Evolutionary conservation across 2,888 invertebrate species (phyloP), one percentile per base, ranked within the genome.

Genomic region (Luperina testacea): DNA sequence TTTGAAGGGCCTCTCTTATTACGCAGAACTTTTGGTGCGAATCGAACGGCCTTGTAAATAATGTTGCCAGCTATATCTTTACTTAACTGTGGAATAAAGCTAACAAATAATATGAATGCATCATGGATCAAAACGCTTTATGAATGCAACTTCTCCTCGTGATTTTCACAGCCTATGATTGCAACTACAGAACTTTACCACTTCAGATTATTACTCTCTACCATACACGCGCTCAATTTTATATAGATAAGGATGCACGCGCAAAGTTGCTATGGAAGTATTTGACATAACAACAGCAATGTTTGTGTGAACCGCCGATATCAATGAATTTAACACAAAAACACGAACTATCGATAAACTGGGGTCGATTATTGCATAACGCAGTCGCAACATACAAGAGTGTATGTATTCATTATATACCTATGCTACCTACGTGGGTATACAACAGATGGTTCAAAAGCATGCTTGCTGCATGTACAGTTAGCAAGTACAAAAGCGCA

Each of bases 281-380:
- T 68, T 79, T 76, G 74, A 80, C 48, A 74, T 83, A 75, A 77
- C 83, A 82, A 83, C 83, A 79, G 72, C 20, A 67, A 57, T 74
- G 74, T 74, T 84, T 72, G 73, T 57, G 59, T 79, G 68, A 76
- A 81, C 70, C 32, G 42, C 27, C 7, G 84, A 69, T 84, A 85
- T 84, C 85, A 80, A 78, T 65, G 57, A 87, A 80, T 87, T 80
- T 80, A 80, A 80, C 77, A 87, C 73, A 80, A 85, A 87, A 85
- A 84, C 67, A 87, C 42, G 75, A 80, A 75, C 17, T 63, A 51
- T 69, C 71, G 88, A 86, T 87, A 87, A 86, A 80, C 80, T 59
- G 57, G 48, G 75, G 75, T 85, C 82, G 77, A 77, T 77, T 65
- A 65, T 82, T 86, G 87, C 80, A 87, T 80, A 85, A 85, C 72